These are phyloP conservation scores for Xyrauchen texanus DNA, from an alignment of 2,113 vertebrate species.

Conservation along the genomic window DNA sequence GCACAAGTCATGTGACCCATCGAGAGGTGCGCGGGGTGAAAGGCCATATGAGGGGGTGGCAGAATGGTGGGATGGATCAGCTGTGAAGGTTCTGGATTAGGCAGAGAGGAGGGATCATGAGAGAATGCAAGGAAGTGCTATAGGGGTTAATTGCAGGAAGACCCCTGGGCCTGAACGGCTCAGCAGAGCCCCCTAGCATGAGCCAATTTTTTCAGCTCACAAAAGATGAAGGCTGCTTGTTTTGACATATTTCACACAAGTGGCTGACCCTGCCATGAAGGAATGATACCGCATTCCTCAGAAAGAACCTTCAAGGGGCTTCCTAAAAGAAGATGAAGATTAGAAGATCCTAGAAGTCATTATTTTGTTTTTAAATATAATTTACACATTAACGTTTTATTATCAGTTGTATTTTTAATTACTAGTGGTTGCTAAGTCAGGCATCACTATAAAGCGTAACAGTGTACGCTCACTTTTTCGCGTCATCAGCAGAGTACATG, in stretches of 20 bases:
- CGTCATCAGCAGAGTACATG: too few species aligned
- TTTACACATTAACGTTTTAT: too few species aligned
- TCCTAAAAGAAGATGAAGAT: not conserved
- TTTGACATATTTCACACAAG: constrained; percentile 68
- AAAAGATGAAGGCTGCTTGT: constrained; percentile 71
- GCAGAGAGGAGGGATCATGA: constrained; percentile 8
- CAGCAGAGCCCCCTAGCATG: constrained; percentile 44
- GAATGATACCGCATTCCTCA: constrained; percentile 67
- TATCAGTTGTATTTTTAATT: too few species aligned
- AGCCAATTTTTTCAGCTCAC: constrained; percentile 59
- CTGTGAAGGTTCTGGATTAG: constrained; percentile 48
- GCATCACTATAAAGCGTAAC: too few species aligned
- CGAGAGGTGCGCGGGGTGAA: constrained; percentile 74
- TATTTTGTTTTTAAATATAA: too few species aligned
- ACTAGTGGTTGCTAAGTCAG: too few species aligned
- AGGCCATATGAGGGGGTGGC: constrained; percentile 52
- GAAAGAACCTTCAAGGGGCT: constrained; percentile 6
- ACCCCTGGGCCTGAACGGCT: constrained; percentile 59
- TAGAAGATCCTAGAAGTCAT: too few species aligned
- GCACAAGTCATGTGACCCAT: constrained; percentile 77
- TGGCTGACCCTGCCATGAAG: constrained; percentile 52
- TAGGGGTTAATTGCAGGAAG: constrained; percentile 74
- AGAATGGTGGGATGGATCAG: constrained; percentile 22
- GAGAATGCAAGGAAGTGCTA: constrained; percentile 35
- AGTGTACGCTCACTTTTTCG: too few species aligned